These are phyloP conservation scores for Lepidurus arcticus DNA, from an alignment of 1,140 invertebrate genomes.

Conservation along the genomic window DNA sequence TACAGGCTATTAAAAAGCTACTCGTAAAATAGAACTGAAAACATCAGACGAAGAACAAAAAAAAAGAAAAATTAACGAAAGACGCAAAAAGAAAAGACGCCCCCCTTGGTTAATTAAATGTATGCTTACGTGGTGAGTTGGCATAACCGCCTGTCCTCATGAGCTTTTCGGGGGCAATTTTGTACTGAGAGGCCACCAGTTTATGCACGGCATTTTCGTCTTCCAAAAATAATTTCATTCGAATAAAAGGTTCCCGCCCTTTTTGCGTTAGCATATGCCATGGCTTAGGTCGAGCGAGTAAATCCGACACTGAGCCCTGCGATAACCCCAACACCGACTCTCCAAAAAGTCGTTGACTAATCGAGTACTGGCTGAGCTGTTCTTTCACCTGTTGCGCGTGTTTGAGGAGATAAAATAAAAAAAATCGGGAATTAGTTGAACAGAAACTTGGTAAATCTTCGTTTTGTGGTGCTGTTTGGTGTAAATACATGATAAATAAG, in stretches of 20 bases:
- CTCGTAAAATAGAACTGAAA: background rate
- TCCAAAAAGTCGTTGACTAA: slow-evolving; percentile 95
- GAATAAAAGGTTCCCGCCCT: slow-evolving; percentile 91
- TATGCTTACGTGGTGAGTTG: slow-evolving; percentile 61
- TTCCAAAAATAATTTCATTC: slow-evolving; percentile 97
- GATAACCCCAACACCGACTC: slow-evolving; percentile 95
- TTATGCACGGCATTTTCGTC: slow-evolving; percentile 96
- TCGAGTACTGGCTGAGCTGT: slow-evolving; percentile 94
- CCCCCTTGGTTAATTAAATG: background rate
- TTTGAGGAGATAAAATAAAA: background rate
- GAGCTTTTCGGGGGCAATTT: slow-evolving; percentile 91
- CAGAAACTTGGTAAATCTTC: background rate
- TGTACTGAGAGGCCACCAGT: slow-evolving; percentile 92
- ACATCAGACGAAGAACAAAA: background rate
- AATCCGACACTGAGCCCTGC: slow-evolving; percentile 90
- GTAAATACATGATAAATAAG: background rate
- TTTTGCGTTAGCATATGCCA: slow-evolving; percentile 98
- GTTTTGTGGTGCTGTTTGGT: background rate
- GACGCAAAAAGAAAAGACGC: background rate
- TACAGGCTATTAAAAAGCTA: too few relatives aligned
- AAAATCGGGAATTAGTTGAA: background rate
- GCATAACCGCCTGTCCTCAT: slow-evolving; percentile 91
- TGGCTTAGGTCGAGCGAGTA: slow-evolving; percentile 88
- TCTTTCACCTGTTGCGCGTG: slow-evolving; percentile 71
- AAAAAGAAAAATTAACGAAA: background rate